Percentiles rank a stretch among this genome's conserved stretches.
Evolutionary conservation across 2,888 invertebrate species (phyloP).

Genomic region (Chrysolina haemoptera): DNA sequence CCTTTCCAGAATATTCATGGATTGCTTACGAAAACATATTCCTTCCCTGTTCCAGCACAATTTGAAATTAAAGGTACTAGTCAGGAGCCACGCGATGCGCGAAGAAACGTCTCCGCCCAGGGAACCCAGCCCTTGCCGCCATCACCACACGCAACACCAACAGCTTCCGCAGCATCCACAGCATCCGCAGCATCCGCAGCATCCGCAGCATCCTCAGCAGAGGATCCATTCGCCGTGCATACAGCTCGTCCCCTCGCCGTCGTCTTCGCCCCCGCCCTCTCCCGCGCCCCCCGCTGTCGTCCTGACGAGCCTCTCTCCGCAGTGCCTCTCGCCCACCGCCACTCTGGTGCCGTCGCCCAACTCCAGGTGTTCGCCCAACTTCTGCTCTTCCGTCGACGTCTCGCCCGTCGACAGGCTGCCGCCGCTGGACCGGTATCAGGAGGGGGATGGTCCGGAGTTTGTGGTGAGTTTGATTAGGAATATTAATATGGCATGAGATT

Average conservation of each 20-base stretch:
- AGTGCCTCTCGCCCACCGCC: conserved; percentile 61
- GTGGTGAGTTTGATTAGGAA: conserved; percentile 34
- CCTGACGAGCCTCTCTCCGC: conserved; percentile 52
- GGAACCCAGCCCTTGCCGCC: conserved; percentile 65
- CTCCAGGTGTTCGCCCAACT: conserved; percentile 52
- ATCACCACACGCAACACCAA: conserved; percentile 22
- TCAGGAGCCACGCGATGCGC: conserved; percentile 91
- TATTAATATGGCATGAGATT: too few relatives aligned
- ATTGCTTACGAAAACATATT: too few relatives aligned
- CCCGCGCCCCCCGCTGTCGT: conserved; percentile 36
- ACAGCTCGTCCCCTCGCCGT: conserved; percentile 64
- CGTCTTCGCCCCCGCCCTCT: conserved; percentile 50
- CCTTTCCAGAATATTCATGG: too few relatives aligned
- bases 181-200: conserved; percentile 30
- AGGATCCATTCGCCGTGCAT: conserved; percentile 62
- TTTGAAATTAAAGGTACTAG: conserved; percentile 86
- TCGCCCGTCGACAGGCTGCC: conserved; percentile 39
- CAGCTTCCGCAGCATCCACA: conserved; percentile 23
- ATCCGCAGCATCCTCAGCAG: conserved; percentile 31
- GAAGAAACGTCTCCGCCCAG: conserved; percentile 80
- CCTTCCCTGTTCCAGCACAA: conserved; percentile 71
- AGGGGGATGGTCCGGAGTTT: conserved; percentile 35
- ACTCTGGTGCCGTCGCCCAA: conserved; percentile 62
- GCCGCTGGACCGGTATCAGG: conserved; percentile 36
- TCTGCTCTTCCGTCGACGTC: conserved; percentile 44